Base-by-base conservation (phyloP, 2,113 vertebrate genomes). In the Globicephala melas region DNA sequence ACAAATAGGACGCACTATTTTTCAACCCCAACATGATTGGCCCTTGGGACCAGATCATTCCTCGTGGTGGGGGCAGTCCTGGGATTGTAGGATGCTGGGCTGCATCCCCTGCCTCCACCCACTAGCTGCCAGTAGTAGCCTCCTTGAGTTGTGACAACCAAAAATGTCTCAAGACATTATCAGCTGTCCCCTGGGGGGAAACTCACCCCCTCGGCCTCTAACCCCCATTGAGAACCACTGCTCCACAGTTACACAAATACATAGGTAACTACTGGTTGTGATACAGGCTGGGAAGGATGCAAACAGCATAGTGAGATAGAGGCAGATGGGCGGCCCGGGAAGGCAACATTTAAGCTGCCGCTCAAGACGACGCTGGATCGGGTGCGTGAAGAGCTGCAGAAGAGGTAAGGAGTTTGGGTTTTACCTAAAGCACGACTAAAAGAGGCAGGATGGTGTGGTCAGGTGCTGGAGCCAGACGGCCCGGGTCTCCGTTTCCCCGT, bases 21-120 rank as follows among this genome's bases (percentile, higher is more conserved):
- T 2, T n/a, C 55, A 55, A 0, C 10, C 55, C n/a, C 5, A 11
- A 74, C 50, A 9, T 26, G 12, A 6, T 0, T 10, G 65, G 36
- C 23, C 1, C 2, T 44, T 50, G n/a, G 76, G 36, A 23, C 12
- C 3, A 17, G 53, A 28, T 26, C 55, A 5, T 33, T 79, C 53
- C 36, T 11, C 26, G 50, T 9, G 1, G n/a, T 2, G 17, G 31
- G 63, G 26, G n/a, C 58, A 1, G 1, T 14, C 88, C 89, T 33
- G n/a, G 18, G 25, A 38, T 21, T 44, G 7, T 1, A 68, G 53
- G 21, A 2, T 7, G 23, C 1, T 36, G 13, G 82, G 36, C 12
- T 5, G 44, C 26, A 36, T 18, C 60, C 79, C 31, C 41, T 79
- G 71, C 41, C 20, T 76, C 2, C 1, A 8, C 20, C 17, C 31